Evolutionary conservation across 2,113 vertebrate genomes (phyloP).

Genomic region (Pionites leucogaster): DNA sequence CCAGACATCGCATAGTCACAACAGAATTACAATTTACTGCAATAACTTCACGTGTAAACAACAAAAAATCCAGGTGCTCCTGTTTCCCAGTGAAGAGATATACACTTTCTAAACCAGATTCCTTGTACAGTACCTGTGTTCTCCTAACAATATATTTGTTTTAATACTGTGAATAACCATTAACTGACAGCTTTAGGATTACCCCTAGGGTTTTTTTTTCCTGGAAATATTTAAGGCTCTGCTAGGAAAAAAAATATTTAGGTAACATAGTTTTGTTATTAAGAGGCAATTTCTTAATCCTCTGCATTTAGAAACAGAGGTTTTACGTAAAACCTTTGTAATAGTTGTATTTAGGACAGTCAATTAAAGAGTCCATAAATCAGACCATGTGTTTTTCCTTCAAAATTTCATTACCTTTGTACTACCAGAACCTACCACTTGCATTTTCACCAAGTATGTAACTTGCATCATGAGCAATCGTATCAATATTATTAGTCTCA

Average conservation of each 20-base stretch:
- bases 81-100: neutral
- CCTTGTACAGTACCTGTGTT: neutral
- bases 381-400: neutral
- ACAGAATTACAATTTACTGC: constrained; percentile 15
- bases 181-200: neutral
- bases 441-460: neutral
- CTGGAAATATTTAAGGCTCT: neutral
- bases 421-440: neutral
- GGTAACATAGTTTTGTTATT: neutral
- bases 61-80: neutral
- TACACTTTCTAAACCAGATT: neutral
- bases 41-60: neutral
- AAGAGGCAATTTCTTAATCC: neutral
- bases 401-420: neutral
- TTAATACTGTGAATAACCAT: neutral
- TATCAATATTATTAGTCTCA: neutral
- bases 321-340: neutral
- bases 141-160: neutral
- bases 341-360: neutral
- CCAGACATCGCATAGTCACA: neutral
- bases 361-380: neutral
- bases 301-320: neutral
- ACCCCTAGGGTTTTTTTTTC: neutral
- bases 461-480: neutral
- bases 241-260: neutral